Evolutionary conservation across 2,888 invertebrate species (phyloP), one percentile per base, ranked within the genome.

Genomic region (Melanchra persicariae): DNA sequence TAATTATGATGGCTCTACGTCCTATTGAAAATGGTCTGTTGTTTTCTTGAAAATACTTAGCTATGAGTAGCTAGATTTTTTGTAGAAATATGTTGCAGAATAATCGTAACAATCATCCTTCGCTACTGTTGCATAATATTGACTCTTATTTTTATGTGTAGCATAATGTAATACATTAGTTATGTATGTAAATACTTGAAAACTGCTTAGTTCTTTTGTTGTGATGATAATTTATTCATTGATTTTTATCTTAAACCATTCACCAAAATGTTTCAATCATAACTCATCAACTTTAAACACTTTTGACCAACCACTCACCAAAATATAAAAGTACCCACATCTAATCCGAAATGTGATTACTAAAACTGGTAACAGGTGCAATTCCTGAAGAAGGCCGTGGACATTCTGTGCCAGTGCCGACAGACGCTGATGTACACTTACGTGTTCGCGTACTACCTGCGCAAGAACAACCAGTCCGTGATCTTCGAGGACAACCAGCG

Each of bases 391-490:
- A 98, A 99, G 94, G 99, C 99, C 70, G 99, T 99, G 90, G 99
- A 99, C 96, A 99, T 99, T 92, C 96, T 99, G 76, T 99, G 99
- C 96, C 98, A 98, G 94, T 99, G 99, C 96, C 97, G 99, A 84
- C 99, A 99, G 95, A 99, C 99, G 24, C 97, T 99, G 70, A 99
- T 99, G 99, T 99, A 99, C 96, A 99, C 99, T 62, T 99, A 99
- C 94, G 99, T 99, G 86, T 99, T 99, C 97, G 99, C 99, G 88
- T 99, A 99, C 96, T 99, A 99, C 95, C 97, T 99, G 92, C 97
- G 97, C 94, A 99, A 99, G 96, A 99, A 99, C 96, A 99, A 99
- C 96, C 99, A 99, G 96, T 99, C 99, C 89, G 98, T 98, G 95
- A 99, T 99, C 93, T 99, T 99, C 95, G 99, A 99, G 97, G 99